A percentile compares a stretch with the other conserved stretches of the same genome.
These are phyloP conservation scores for Pollenia amentaria DNA, from an alignment of 2,888 invertebrate species.

Conservation along the genomic window DNA sequence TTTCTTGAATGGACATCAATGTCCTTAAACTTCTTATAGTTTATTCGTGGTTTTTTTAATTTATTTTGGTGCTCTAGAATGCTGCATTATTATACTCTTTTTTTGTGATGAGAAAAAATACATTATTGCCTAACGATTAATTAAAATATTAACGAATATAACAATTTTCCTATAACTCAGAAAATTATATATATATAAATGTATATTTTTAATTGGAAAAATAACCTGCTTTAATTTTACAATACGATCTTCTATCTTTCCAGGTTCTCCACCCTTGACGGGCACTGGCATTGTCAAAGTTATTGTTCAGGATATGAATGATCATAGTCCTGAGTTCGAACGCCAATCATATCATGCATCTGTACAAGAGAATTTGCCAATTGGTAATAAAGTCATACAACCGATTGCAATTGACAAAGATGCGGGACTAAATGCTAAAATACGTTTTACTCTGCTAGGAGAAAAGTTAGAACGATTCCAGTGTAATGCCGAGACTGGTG, in stretches of 20 bases:
- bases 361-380: conserved; percentile 92
- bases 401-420: conserved; percentile 93
- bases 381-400: conserved; percentile 91
- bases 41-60: no score
- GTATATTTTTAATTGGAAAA: neutral
- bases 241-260: conserved; percentile 80
- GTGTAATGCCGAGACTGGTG: conserved; percentile 91
- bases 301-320: conserved; percentile 96
- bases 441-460: conserved; percentile 93
- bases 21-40: no score
- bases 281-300: conserved; percentile 96
- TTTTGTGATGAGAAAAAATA: no score
- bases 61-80: no score
- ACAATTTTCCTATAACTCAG: no score
- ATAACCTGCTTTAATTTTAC: no score
- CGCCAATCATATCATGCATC: conserved; percentile 91
- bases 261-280: conserved; percentile 95
- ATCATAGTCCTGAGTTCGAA: conserved; percentile 95
- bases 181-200: neutral
- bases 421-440: conserved; percentile 93
- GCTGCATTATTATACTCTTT: no score
- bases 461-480: conserved; percentile 92
- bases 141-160: no score
- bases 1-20: no score
- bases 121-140: no score